These are phyloP conservation scores for Megaleporinus macrocephalus DNA, from an alignment of 2,113 vertebrate species.

Conservation along the genomic window DNA sequence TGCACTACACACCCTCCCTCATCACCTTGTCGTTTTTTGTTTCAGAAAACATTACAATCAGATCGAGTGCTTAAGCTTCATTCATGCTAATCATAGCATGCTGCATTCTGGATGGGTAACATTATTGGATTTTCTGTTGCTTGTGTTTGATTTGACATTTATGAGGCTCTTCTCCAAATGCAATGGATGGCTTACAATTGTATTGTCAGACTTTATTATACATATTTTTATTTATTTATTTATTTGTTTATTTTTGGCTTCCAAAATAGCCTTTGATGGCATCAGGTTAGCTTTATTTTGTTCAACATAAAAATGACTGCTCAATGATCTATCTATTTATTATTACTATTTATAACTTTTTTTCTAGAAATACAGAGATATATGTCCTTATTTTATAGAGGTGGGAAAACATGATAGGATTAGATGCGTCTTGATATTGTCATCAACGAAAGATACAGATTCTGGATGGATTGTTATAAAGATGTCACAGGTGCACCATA, in stretches of 20 bases:
- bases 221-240: not conserved
- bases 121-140: slow-evolving; percentile 30
- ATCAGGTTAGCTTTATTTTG: not conserved
- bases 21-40: slow-evolving; percentile 46
- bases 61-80: slow-evolving; percentile 13
- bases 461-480: too few relatives aligned
- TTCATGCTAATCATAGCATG: slow-evolving; percentile 2
- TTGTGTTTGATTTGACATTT: slow-evolving; percentile 15
- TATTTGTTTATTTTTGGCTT: too few relatives aligned
- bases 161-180: slow-evolving; percentile 9
- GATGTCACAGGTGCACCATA: too few relatives aligned
- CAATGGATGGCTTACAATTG: not conserved
- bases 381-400: too few relatives aligned
- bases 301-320: not conserved
- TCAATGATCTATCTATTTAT: not conserved
- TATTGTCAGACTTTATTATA: slow-evolving; percentile 3
- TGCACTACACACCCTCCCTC: slow-evolving; percentile 18
- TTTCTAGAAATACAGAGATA: too few relatives aligned
- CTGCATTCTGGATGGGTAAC: not conserved
- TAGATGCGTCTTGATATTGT: too few relatives aligned
- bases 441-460: too few relatives aligned
- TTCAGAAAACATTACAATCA: slow-evolving; percentile 47
- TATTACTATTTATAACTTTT: too few relatives aligned
- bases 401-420: too few relatives aligned
- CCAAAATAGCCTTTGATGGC: not conserved